phyloP scores from a whole-genome alignment of 2,888 invertebrate species.

The Carterocephalus palaemon region DNA sequence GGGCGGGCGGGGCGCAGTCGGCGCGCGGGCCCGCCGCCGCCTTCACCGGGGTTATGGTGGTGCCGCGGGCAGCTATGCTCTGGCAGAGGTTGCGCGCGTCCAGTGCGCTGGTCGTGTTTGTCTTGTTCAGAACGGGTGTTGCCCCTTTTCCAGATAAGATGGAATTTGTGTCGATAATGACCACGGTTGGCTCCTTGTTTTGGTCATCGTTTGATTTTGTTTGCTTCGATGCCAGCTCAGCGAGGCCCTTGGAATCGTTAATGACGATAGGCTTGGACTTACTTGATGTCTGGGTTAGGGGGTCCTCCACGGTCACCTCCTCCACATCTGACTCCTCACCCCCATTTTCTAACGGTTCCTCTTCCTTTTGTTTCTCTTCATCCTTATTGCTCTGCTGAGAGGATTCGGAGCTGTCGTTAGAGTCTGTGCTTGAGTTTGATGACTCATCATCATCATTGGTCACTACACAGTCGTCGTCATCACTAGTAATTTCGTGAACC shows the following conservation, averaged over 20 bases:
- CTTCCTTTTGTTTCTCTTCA: conserved; percentile 75
- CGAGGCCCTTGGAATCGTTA: conserved; percentile 85
- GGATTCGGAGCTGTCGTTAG: conserved; percentile 80
- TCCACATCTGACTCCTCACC: conserved; percentile 81
- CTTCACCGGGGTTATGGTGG: conserved; percentile 78
- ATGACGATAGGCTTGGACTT: conserved; percentile 80
- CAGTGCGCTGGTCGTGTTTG: conserved; percentile 43
- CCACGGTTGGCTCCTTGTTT: conserved; percentile 87
- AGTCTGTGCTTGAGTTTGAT: conserved; percentile 76
- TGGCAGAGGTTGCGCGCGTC: conserved; percentile 68
- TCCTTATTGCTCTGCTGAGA: conserved; percentile 65
- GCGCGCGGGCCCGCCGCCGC: conserved; percentile 42
- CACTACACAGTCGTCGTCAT: conserved; percentile 77
- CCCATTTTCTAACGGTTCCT: conserved; percentile 69
- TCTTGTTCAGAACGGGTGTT: conserved; percentile 42
- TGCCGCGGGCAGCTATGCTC: conserved; percentile 71
- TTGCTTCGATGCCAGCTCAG: conserved; percentile 83
- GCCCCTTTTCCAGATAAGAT: conserved; percentile 63
- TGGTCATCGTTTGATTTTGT: conserved; percentile 61
- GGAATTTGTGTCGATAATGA: conserved; percentile 92
- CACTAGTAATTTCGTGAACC: conserved; percentile 77
- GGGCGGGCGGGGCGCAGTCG: conserved; percentile 35
- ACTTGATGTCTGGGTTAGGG: conserved; percentile 67
- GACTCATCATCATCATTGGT: conserved; percentile 74
- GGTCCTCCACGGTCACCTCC: conserved; percentile 84